Evolutionary conservation across 2,888 invertebrate species (phyloP).

Genomic region (Poecilus cupreus): DNA sequence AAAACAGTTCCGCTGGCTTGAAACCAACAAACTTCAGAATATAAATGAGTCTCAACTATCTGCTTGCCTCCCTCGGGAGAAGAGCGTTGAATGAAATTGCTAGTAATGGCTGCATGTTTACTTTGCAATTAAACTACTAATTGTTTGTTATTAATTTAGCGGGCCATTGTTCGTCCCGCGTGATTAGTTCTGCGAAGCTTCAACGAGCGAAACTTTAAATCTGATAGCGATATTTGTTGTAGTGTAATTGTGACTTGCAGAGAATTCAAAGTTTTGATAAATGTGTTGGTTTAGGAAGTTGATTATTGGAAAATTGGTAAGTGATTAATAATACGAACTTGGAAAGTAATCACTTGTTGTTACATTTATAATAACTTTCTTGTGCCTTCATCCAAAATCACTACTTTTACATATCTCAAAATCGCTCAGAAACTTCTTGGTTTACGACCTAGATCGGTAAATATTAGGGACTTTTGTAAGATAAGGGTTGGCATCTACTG

Average conservation of each 20-base stretch:
- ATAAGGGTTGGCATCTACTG: too few relatives aligned
- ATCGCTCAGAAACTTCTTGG: too few relatives aligned
- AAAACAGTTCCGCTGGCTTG: too few relatives aligned
- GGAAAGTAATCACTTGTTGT: neutral
- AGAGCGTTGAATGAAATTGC: neutral
- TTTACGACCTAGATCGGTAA: too few relatives aligned
- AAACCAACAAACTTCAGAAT: conserved; percentile 1
- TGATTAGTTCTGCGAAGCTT: neutral
- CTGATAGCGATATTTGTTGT: conserved; percentile 9
- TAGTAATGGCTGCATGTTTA: neutral
- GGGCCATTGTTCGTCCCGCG: neutral
- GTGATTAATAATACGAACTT: neutral
- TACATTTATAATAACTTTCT: too few relatives aligned
- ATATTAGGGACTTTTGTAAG: too few relatives aligned
- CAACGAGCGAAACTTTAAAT: neutral
- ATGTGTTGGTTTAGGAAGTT: neutral
- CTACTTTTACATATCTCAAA: too few relatives aligned
- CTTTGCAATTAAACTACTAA: conserved; percentile 9
- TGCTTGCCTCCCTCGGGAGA: neutral
- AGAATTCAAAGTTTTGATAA: neutral
- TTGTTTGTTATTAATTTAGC: conserved; percentile 19
- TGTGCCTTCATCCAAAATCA: too few relatives aligned
- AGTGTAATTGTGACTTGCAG: neutral
- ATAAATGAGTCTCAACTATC: neutral
- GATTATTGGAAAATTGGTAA: neutral